Base-by-base conservation (phyloP, 2,888 invertebrate genomes). In the Dysmachus trigonus region DNA sequence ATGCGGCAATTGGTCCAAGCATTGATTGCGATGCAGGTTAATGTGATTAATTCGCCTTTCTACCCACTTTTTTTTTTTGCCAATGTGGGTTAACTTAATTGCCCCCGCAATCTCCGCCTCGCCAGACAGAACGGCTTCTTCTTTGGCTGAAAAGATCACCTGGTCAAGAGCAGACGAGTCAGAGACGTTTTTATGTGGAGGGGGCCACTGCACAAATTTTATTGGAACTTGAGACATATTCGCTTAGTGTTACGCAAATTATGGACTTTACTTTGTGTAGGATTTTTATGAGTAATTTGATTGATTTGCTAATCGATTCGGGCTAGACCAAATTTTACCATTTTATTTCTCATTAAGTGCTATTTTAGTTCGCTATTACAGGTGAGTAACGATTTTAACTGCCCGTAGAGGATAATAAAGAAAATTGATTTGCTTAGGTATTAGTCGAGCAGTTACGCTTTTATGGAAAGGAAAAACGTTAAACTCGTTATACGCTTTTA, bases 31-130 rank as follows among this genome's bases (percentile, higher is more conserved):
- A 41, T 30, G 47, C 30, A 47, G 47, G 41, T 77, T 77, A 18
- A 77, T 77, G 47, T 76, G 76, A 76, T 76, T 38, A 41, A 77
- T 77, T 47, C 35, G 22, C 33, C 18, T 76, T 76, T 76, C 76
- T 76, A 33, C 35, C 33, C 38, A 22, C 76, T 76, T 77, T 77
- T 41, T 77, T 76, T 77, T 77, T 41, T 77, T 15, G 35, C 30
- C 47, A 77, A 77, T 35, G 77, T 77, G 47, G 77, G 77, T 77
- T 77, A 77, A 77, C 10, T 62, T 27, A 47, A 47, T 62, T 27
- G 62, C 22, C 62, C 51, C 62, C 62, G 18, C n/a, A n/a, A 2
- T 18, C 27, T 62, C 22, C 22, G 62, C 2, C 18, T 53, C 18
- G 53, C 22, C 53, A 53, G 53, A 53, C 53, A 53, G 53, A 53